Evolutionary conservation across 2,797 vertebrate genomes (phyloP).

Genomic region (Threskiornis aethiopicus): DNA sequence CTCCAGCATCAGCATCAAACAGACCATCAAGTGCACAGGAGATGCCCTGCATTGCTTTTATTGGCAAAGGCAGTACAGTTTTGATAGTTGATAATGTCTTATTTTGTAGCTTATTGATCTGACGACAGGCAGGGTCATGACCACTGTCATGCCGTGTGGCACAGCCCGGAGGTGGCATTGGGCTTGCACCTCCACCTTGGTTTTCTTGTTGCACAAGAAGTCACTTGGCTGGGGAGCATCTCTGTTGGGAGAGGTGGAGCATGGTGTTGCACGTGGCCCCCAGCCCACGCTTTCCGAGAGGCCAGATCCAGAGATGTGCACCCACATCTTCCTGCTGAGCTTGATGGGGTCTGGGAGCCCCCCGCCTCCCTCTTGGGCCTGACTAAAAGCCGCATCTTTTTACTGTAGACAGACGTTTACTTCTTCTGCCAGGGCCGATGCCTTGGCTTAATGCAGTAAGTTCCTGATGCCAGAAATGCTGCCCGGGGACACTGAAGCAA

Average conservation of each 20-base stretch:
- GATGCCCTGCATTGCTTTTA: neutral
- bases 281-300: fast-evolving
- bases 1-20: neutral
- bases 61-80: neutral
- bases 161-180: neutral
- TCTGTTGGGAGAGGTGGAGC: neutral
- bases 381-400: neutral
- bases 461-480: neutral
- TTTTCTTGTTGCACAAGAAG: neutral
- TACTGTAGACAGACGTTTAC: fast-evolving
- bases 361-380: neutral
- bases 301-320: neutral
- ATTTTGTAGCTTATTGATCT: neutral
- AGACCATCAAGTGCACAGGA: neutral
- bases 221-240: neutral
- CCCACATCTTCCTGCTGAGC: neutral
- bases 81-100: neutral
- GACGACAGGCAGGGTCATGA: neutral
- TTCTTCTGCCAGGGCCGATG: neutral
- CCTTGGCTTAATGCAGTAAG: neutral
- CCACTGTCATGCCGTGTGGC: fast-evolving
- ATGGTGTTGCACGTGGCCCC: fast-evolving
- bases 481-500: neutral
- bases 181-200: neutral
- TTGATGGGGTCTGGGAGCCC: neutral